Conservation (phyloP, 1,140 invertebrate species). For the Hyles euphorbiae region DNA sequence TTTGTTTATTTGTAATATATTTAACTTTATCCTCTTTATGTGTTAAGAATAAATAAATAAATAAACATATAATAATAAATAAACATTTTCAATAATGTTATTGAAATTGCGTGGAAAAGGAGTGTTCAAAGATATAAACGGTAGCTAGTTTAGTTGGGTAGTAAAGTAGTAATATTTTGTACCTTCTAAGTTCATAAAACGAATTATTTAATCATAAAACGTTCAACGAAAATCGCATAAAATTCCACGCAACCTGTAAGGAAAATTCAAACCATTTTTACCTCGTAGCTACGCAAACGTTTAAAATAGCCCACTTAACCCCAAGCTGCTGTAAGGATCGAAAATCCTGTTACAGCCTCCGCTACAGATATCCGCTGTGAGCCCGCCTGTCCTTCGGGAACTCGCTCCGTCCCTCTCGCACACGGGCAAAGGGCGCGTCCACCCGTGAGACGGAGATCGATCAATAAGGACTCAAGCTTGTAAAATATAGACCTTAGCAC, state of each 20-base stretch:
- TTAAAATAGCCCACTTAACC: slow-evolving; percentile 10
- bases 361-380: not conserved
- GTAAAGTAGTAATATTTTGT: too few relatives aligned
- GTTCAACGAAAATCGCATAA: too few relatives aligned
- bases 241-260: not conserved
- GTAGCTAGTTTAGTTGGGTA: too few relatives aligned
- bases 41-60: too few relatives aligned
- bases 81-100: too few relatives aligned
- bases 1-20: too few relatives aligned
- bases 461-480: slow-evolving; percentile 33
- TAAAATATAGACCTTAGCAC: slow-evolving; percentile 10
- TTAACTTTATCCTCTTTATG: too few relatives aligned
- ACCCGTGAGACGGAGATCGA: slow-evolving; percentile 18
- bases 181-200: too few relatives aligned
- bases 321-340: slow-evolving; percentile 12
- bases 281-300: not conserved
- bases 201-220: too few relatives aligned
- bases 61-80: too few relatives aligned
- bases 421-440: slow-evolving; percentile 5
- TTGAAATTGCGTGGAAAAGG: too few relatives aligned
- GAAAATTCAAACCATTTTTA: not conserved
- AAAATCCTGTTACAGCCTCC: slow-evolving; percentile 18
- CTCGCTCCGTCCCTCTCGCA: slow-evolving; percentile 12
- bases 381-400: not conserved
- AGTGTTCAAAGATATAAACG: too few relatives aligned